These are phyloP conservation scores for Seladonia tumulorum DNA, from an alignment of 2,888 invertebrate genomes.

Conservation along the genomic window DNA sequence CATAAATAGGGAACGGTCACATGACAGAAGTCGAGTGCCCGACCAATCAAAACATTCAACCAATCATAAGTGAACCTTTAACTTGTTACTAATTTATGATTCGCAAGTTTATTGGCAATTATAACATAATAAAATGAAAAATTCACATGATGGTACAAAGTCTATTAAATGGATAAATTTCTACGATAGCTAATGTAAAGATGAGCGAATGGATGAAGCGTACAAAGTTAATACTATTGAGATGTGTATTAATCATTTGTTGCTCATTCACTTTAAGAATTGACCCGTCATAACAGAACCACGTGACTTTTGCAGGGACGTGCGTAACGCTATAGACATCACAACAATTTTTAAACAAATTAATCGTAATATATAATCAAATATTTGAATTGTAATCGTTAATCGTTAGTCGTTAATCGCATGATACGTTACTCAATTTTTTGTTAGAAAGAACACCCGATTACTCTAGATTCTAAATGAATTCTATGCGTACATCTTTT, in stretches of 20 bases:
- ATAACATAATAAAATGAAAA: constrained; percentile 5
- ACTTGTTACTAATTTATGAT: constrained; percentile 41
- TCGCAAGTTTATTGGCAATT: constrained; percentile 33
- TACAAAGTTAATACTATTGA: neutral
- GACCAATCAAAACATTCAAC: constrained; percentile 73
- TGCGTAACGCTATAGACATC: neutral
- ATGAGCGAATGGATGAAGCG: neutral
- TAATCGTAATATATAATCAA: neutral
- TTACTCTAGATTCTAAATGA: no score
- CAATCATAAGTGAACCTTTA: constrained; percentile 62
- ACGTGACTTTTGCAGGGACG: constrained; percentile 9
- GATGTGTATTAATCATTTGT: neutral
- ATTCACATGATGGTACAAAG: neutral
- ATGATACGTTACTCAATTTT: neutral
- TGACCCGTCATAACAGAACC: constrained; percentile 4
- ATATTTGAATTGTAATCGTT: neutral
- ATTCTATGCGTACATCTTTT: neutral
- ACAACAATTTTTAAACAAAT: neutral
- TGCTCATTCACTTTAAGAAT: neutral
- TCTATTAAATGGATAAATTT: neutral
- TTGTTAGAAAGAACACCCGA: neutral
- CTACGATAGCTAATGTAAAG: neutral
- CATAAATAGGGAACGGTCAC: constrained; percentile 80
- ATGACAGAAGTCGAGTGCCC: constrained; percentile 72
- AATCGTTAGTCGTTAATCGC: neutral